Evolutionary conservation across 2,888 invertebrate species (phyloP), one percentile per base, ranked within the genome.

Genomic region (Alloscopus bannaensis): DNA sequence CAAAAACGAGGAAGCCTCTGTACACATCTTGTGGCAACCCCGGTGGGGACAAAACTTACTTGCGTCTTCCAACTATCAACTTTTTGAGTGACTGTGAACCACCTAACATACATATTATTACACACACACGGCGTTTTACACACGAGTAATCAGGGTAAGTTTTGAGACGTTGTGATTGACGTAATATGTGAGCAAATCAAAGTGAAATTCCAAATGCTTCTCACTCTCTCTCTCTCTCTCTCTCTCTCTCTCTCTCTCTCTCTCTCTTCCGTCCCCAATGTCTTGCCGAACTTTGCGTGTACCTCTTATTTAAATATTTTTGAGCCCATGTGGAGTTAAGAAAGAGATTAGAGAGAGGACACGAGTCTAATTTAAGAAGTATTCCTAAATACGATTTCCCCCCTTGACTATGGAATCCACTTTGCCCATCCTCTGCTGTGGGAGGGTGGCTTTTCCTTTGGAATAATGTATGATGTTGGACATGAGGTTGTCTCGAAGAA

Each of bases 241-340:
- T 24, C 26, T 55, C 22, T 50, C 50, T 22, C 22, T 47, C 18
- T 47, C 22, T 22, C 20, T 11, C 50, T 50, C 8, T 55, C 62
- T 16, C n/a, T n/a, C n/a, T n/a, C n/a, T n/a, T n/a, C n/a, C n/a
- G n/a, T n/a, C n/a, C n/a, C n/a, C n/a, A n/a, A n/a, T n/a, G n/a
- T n/a, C n/a, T n/a, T n/a, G n/a, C n/a, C n/a, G n/a, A n/a, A n/a
- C n/a, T n/a, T n/a, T n/a, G n/a, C n/a, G n/a, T n/a, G 52, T 52
- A 22, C 52, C 16, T 24, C 52, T 52, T 24, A 52, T 52, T 52
- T 52, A 52, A 52, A 52, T 52, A 24, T 36, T 52, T 52, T 3
- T 52, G 52, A 52, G 52, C 52, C 8, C 36, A 36, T 6, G 36
- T 13, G 13, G 36, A 36, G 13, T 8, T 8, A 36, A 36, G 13